A percentile compares a stretch with the other conserved stretches of the same genome.
Conservation (phyloP, 2,113 vertebrate species). For the Geococcyx californianus region DNA sequence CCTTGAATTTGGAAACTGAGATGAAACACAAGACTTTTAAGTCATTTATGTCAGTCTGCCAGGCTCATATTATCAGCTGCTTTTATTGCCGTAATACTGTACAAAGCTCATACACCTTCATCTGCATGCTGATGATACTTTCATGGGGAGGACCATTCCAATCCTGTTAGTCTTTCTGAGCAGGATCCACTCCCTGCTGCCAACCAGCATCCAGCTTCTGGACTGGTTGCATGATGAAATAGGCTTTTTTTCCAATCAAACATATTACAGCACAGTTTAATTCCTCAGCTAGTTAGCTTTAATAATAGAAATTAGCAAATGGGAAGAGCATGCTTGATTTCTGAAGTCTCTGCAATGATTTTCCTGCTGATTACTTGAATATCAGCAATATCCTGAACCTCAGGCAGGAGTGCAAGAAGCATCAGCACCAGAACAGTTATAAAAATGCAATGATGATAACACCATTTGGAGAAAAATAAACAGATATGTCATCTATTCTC, state of each 20-base stretch:
- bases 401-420: background rate
- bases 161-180: background rate
- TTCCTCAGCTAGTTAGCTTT: background rate
- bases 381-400: background rate
- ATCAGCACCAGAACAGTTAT: background rate
- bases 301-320: background rate
- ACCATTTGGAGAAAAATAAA: background rate
- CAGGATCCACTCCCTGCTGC: background rate
- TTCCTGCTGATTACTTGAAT: background rate
- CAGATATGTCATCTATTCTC: background rate
- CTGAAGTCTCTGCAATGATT: background rate
- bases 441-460: background rate
- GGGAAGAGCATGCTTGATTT: background rate
- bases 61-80: background rate
- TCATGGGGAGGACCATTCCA: background rate
- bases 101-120: background rate
- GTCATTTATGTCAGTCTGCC: background rate
- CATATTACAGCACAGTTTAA: background rate
- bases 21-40: background rate
- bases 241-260: background rate
- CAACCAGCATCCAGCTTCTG: background rate
- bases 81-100: background rate
- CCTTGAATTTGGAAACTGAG: background rate
- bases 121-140: background rate
- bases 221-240: background rate